Base-by-base conservation (phyloP, 2,888 invertebrate genomes). In the Eupithecia subfuscata region DNA sequence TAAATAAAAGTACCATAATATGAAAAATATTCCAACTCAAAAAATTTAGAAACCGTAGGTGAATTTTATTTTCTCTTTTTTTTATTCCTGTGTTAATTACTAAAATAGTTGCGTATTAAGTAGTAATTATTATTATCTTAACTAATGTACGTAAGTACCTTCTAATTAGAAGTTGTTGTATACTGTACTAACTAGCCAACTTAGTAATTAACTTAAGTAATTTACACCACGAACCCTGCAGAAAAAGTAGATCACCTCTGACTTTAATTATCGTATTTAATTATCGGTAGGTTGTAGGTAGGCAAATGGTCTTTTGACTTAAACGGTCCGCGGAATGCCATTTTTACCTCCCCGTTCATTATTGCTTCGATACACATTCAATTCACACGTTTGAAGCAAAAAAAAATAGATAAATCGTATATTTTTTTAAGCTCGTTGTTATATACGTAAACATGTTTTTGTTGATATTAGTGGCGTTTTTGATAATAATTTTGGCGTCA, bases 401-500 rank as follows among this genome's bases (percentile, higher is more conserved):
- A 60, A 56, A n/a, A 60, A 60, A 14, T n/a, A 60, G 7, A 48
- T 48, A 48, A n/a, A 48, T 12, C 40, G 18, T 45, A n/a, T 16
- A 52, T 22, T 22, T 16, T 56, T 56, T 11, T 11, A 11, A 56
- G 11, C 22, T 25, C 1, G 14, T 25, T 5, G 12, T 60, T 12
- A 22, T 22, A 22, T 11, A 14, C 60, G 22, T 60, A 25, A 25
- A 60, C 25, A 84, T 71, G 78, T 69, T 74, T 64, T 45, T 77
- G 2, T 72, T 77, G 63, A 45, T 75, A 56, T 63, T 78, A 16
- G 68, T 77, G 45, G 73, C 75, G 30, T 64, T 75, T 40, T 12
- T 74, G 18, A 52, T 79, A 25, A 30, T 79, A 22, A 11, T 81
- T n/a, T n/a, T 79, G 22, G 48, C 82, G 16, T 90, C 88, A 11